Percentiles rank a stretch among this genome's conserved stretches.
These are phyloP conservation scores for Blera fallax DNA, from an alignment of 2,888 invertebrate genomes.

Conservation along the genomic window DNA sequence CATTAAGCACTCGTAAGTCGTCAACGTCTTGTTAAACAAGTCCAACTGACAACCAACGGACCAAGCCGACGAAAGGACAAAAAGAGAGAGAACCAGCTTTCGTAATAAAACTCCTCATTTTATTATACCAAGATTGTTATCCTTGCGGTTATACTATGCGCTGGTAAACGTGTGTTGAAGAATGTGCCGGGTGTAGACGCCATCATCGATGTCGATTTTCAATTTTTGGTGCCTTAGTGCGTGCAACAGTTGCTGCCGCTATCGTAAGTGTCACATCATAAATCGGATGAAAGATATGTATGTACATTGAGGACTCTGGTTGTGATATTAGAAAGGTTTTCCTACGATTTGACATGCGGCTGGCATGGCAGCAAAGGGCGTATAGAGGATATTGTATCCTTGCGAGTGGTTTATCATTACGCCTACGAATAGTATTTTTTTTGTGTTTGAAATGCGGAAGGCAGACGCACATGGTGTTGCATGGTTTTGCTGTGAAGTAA, in stretches of 20 bases:
- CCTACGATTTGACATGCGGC: slow-evolving; percentile 35
- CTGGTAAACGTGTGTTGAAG: not conserved
- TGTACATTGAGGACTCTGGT: not conserved
- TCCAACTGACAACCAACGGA: slow-evolving; percentile 11
- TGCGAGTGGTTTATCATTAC: slow-evolving; percentile 54
- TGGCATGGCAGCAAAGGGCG: not conserved
- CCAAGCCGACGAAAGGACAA: too few species aligned
- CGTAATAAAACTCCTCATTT: slow-evolving; percentile 64
- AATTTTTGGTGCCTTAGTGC: slow-evolving; percentile 17
- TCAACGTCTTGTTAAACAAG: slow-evolving; percentile 52
- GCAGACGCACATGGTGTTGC: slow-evolving; percentile 7
- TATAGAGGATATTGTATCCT: slow-evolving; percentile 28
- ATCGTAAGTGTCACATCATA: slow-evolving; percentile 69
- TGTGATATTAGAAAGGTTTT: slow-evolving; percentile 43
- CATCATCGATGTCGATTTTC: slow-evolving; percentile 45
- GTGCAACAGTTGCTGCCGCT: slow-evolving; percentile 56
- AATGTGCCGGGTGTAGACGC: slow-evolving; percentile 7
- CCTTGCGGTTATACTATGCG: slow-evolving; percentile 42
- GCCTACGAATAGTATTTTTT: slow-evolving; percentile 37
- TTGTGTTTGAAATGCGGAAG: slow-evolving; percentile 36
- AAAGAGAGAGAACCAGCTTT: slow-evolving; percentile 15
- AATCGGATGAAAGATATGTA: slow-evolving; percentile 49
- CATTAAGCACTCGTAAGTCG: slow-evolving; percentile 47
- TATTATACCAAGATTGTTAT: slow-evolving; percentile 65
- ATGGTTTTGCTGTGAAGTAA: slow-evolving; percentile 19